Base-by-base conservation (phyloP, 2,797 vertebrate species). In the Gymnothorax javanicus region DNA sequence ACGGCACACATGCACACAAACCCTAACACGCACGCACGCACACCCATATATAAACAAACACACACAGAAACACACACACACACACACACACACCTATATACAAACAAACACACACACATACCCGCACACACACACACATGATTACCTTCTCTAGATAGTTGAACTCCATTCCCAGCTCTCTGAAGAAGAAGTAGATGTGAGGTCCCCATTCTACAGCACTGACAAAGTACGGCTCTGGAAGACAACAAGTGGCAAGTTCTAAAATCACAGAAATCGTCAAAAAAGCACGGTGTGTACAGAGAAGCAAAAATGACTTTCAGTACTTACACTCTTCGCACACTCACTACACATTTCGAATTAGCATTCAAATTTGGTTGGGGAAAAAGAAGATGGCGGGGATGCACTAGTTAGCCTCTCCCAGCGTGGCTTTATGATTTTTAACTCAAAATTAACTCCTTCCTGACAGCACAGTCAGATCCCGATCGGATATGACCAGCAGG, bases 171-270 rank as follows among this genome's bases (percentile, higher is more conserved):
- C 98, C 98, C 56, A 99, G 98, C 93, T 99, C 98, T 88, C 98
- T 94, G 96, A 99, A 99, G 96, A 99, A 99, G 95, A 99, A 99
- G 91, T 99, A 99, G 90, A 99, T 97, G 59, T 99, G 98, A 89
- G 96, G 95, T 11, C 95, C 97, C 97, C 98, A 99, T 87, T 99
- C 98, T 91, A 99, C 97, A 0, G 98, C 96, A 0, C 97, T 98
- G 87, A 99, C 97, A 0, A 99, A 99, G 92, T 97, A 99, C 3
- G 98, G 98, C 93, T 99, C 98, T 99, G 94, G 69, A 85, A 91
- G 89, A 50, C 85, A 59, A 59, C 8, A 60, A 89, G 43, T 7
- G 5, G 33, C 33, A 43, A 43, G 33, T 43, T 43, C 33, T 43
- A 2, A 43, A 43, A 43, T 43, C 33, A 43, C 33, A 43, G 33